Conservation (phyloP, 2,113 vertebrate genomes). For the Salminus brasiliensis region DNA sequence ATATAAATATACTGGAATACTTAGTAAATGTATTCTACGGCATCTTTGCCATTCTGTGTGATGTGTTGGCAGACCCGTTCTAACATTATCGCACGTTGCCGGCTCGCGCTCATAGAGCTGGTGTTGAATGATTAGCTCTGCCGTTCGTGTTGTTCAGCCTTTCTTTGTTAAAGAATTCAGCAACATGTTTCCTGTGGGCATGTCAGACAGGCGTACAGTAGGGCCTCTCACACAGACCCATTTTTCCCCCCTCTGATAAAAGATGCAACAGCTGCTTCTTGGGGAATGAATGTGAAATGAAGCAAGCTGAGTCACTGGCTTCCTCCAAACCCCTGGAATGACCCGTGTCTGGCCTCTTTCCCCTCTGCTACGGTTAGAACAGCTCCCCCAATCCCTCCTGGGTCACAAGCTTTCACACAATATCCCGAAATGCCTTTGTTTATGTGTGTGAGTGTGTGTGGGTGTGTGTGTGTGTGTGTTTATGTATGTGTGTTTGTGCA, state of each 20-base stretch:
- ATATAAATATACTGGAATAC: no score
- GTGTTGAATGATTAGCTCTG: background rate
- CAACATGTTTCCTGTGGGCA: background rate
- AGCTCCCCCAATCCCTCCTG: conserved; percentile 57
- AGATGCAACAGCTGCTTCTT: conserved; percentile 72
- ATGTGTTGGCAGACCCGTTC: no score
- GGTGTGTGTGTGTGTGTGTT: background rate
- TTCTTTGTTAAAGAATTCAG: background rate
- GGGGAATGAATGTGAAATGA: conserved; percentile 74
- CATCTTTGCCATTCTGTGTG: no score
- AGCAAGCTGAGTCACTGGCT: conserved; percentile 70
- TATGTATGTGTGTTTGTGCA: no score
- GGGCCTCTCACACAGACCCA: background rate
- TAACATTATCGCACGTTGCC: no score
- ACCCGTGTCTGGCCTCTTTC: conserved; percentile 61
- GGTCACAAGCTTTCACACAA: conserved; percentile 67
- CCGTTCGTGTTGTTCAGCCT: background rate
- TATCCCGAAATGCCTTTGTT: conserved; percentile 56
- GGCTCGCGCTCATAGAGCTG: no score
- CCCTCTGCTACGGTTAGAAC: conserved; percentile 46
- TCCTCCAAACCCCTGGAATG: conserved; percentile 67
- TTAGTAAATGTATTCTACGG: no score
- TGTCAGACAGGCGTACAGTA: background rate
- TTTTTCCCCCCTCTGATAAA: background rate
- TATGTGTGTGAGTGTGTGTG: background rate